Evolutionary conservation across 2,888 invertebrate species (phyloP).

Genomic region (Drosophila picticornis): DNA sequence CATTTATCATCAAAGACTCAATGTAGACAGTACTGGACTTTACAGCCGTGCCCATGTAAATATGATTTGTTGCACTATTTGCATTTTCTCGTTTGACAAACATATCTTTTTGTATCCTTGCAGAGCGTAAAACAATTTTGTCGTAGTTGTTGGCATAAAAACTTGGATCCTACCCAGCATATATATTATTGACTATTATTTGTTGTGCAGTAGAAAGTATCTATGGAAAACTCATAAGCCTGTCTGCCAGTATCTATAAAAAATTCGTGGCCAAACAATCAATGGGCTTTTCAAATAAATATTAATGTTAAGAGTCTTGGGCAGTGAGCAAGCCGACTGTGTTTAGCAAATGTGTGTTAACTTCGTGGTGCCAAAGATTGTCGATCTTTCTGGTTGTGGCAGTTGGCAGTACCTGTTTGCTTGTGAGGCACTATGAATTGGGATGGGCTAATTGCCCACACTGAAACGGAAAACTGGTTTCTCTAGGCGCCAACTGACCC

Average conservation of each 20-base stretch:
- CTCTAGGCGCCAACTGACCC: slow-evolving; percentile 74
- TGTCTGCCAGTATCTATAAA: background rate
- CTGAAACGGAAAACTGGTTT: slow-evolving; percentile 61
- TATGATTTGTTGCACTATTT: slow-evolving; percentile 21
- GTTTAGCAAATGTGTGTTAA: background rate
- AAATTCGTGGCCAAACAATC: background rate
- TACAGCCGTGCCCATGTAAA: slow-evolving; percentile 13
- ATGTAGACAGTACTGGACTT: slow-evolving; percentile 6
- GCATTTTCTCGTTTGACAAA: background rate
- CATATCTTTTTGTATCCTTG: slow-evolving; percentile 8
- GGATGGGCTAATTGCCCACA: slow-evolving; percentile 42
- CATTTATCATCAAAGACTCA: slow-evolving; percentile 79
- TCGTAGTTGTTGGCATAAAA: background rate
- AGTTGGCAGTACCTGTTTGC: slow-evolving; percentile 24
- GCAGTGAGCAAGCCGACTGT: background rate
- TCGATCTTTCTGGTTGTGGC: background rate
- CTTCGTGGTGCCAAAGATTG: slow-evolving; percentile 1
- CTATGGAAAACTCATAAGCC: background rate
- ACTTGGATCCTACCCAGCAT: background rate
- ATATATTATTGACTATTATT: background rate
- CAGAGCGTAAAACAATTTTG: background rate
- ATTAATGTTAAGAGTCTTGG: background rate
- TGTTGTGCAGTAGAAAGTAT: background rate
- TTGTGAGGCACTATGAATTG: slow-evolving; percentile 10
- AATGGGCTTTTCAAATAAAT: background rate